These are phyloP conservation scores for Diplodus puntazzo DNA, from an alignment of 2,797 vertebrate species.

Conservation along the genomic window DNA sequence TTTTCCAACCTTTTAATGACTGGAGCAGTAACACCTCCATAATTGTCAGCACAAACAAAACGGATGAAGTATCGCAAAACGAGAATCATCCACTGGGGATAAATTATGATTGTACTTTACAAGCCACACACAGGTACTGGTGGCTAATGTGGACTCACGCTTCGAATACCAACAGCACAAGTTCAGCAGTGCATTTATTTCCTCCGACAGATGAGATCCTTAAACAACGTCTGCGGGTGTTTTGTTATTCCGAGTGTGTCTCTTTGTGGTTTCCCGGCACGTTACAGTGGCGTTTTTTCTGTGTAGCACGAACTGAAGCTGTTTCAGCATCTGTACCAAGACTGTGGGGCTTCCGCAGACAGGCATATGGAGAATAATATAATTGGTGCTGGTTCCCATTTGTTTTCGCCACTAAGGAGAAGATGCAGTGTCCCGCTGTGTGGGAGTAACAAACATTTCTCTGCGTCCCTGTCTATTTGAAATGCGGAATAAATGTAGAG, in stretches of 20 bases:
- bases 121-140: neutral
- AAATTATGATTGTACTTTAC: conserved; percentile 7
- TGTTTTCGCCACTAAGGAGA: conserved; percentile 20
- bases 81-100: conserved; percentile 6
- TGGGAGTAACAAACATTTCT: conserved; percentile 20
- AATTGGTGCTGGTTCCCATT: conserved; percentile 40
- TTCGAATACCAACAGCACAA: neutral
- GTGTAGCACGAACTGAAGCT: conserved; percentile 5
- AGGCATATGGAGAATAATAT: conserved; percentile 32
- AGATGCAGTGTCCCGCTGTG: conserved; percentile 20
- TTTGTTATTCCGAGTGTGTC: conserved; percentile 4
- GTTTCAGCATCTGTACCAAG: conserved; percentile 17
- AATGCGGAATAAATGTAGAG: conserved; percentile 37
- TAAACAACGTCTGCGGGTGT: conserved; percentile 8
- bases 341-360: conserved; percentile 22
- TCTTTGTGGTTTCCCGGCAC: conserved; percentile 28
- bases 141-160: conserved; percentile 8
- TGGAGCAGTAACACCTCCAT: neutral
- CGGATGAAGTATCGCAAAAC: neutral
- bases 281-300: conserved; percentile 34
- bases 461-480: conserved; percentile 8
- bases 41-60: conserved; percentile 14
- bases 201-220: conserved; percentile 15
- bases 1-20: neutral
- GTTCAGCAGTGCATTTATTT: conserved; percentile 21